A percentile compares a stretch with the other conserved stretches of the same genome.
Evolutionary conservation across 2,888 invertebrate genomes (phyloP).

Genomic region (Orchesella flavescens): DNA sequence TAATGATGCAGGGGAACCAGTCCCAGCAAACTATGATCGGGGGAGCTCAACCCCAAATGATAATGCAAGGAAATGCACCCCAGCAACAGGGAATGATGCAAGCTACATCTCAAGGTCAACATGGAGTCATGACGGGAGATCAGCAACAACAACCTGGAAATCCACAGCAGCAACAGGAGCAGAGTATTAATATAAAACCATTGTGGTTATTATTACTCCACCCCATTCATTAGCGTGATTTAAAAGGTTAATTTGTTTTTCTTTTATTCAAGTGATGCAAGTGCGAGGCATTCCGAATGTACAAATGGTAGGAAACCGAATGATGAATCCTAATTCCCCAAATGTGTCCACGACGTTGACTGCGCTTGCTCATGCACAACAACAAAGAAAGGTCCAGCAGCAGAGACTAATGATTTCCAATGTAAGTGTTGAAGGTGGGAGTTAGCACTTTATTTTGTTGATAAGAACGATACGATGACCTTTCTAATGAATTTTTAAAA

Average conservation of each 20-base stretch:
- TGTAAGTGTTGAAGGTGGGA: slow-evolving; percentile 26
- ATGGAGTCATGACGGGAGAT: slow-evolving; percentile 29
- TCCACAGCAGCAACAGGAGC: slow-evolving; percentile 63
- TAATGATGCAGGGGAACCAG: slow-evolving; percentile 47
- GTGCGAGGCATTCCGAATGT: slow-evolving; percentile 48
- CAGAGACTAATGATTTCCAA: slow-evolving; percentile 73
- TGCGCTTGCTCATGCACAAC: slow-evolving; percentile 63
- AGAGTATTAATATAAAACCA: slow-evolving; percentile 24
- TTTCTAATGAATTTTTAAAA: too few species aligned
- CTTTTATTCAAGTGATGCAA: slow-evolving; percentile 51
- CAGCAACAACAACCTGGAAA: slow-evolving; percentile 56
- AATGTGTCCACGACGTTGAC: slow-evolving; percentile 60
- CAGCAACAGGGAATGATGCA: slow-evolving; percentile 55
- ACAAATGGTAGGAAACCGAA: slow-evolving; percentile 57
- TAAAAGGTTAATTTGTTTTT: neutral
- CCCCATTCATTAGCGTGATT: too few species aligned
- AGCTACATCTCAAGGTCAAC: slow-evolving; percentile 56
- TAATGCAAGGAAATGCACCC: slow-evolving; percentile 52
- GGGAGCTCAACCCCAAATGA: slow-evolving; percentile 58
- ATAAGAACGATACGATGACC: too few species aligned
- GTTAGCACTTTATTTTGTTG: too few species aligned
- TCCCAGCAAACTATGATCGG: slow-evolving; percentile 35
- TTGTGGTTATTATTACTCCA: neutral
- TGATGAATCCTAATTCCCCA: slow-evolving; percentile 58
- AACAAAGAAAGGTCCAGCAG: slow-evolving; percentile 73